These are phyloP conservation scores for Halictus rubicundus DNA, from an alignment of 1,140 invertebrate genomes.

Conservation along the genomic window DNA sequence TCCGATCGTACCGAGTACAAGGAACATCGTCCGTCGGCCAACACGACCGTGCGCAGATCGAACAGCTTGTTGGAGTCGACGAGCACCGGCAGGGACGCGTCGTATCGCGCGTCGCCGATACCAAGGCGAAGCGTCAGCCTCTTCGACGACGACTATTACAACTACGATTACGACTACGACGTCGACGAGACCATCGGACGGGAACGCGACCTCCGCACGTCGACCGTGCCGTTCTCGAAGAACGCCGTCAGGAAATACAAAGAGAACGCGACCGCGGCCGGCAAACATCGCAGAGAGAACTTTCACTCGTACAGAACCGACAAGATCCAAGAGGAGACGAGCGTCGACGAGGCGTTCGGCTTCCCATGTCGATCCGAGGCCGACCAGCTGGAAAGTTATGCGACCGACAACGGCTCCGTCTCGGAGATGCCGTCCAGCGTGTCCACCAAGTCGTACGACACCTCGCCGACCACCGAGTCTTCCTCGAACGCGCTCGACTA, in stretches of 20 bases:
- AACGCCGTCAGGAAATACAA: background rate
- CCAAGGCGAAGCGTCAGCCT: constrained; percentile 72
- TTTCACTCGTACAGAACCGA: constrained; percentile 65
- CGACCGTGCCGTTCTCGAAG: background rate
- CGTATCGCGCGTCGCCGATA: constrained; percentile 49
- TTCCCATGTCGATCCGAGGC: background rate
- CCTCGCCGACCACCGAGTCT: constrained; percentile 71
- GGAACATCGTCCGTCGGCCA: constrained; percentile 48
- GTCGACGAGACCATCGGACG: constrained; percentile 4
- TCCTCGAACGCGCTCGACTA: constrained; percentile 67
- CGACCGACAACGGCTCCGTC: constrained; percentile 36
- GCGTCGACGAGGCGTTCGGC: constrained; percentile 32
- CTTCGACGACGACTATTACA: constrained; percentile 68
- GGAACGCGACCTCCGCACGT: constrained; percentile 10
- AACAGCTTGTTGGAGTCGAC: constrained; percentile 72
- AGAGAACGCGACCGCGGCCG: constrained; percentile 33
- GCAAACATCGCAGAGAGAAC: constrained; percentile 58
- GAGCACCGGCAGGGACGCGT: constrained; percentile 4
- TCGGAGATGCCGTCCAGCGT: constrained; percentile 62
- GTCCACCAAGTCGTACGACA: constrained; percentile 68
- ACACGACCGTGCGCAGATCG: constrained; percentile 52
- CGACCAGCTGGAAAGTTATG: constrained; percentile 14
- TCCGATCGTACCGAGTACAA: constrained; percentile 66
- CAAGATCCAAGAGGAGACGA: constrained; percentile 75
- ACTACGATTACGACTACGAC: too few relatives aligned